These are phyloP conservation scores for Labia minor DNA, from an alignment of 2,888 invertebrate genomes.

Conservation along the genomic window DNA sequence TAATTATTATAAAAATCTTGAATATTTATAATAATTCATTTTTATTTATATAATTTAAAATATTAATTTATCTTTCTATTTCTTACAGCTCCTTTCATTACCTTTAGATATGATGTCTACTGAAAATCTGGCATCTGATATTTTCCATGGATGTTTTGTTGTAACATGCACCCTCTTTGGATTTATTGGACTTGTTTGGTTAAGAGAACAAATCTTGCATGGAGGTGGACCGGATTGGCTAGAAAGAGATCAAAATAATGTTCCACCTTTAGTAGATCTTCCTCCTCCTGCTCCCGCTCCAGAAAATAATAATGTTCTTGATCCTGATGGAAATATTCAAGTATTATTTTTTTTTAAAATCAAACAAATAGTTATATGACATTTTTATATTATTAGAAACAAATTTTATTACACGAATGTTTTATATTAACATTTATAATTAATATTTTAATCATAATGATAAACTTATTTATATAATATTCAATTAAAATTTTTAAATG, in stretches of 20 bases:
- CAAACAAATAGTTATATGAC: too few relatives aligned
- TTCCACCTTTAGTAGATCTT: slow-evolving; percentile 38
- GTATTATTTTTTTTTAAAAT: neutral
- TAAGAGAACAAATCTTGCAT: slow-evolving; percentile 93
- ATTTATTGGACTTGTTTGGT: slow-evolving; percentile 94
- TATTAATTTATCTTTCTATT: slow-evolving; percentile 16
- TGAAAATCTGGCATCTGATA: slow-evolving; percentile 85
- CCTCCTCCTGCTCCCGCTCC: slow-evolving; percentile 34
- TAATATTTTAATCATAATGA: too few relatives aligned
- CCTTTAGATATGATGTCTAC: slow-evolving; percentile 87
- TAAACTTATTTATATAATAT: too few relatives aligned
- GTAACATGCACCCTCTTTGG: slow-evolving; percentile 91
- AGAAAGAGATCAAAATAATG: slow-evolving; percentile 51
- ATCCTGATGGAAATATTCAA: slow-evolving; percentile 34
- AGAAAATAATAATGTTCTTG: slow-evolving; percentile 37
- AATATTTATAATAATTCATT: neutral
- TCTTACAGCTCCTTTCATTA: slow-evolving; percentile 56
- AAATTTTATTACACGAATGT: too few relatives aligned
- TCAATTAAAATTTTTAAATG: too few relatives aligned
- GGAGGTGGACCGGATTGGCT: slow-evolving; percentile 97
- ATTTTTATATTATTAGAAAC: too few relatives aligned
- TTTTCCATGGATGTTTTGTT: slow-evolving; percentile 92
- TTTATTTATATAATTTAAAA: neutral
- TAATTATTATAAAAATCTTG: too few relatives aligned
- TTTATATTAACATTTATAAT: too few relatives aligned